These are phyloP conservation scores for Toxotes chatareus DNA, from an alignment of 2,113 vertebrate species.

Conservation along the genomic window DNA sequence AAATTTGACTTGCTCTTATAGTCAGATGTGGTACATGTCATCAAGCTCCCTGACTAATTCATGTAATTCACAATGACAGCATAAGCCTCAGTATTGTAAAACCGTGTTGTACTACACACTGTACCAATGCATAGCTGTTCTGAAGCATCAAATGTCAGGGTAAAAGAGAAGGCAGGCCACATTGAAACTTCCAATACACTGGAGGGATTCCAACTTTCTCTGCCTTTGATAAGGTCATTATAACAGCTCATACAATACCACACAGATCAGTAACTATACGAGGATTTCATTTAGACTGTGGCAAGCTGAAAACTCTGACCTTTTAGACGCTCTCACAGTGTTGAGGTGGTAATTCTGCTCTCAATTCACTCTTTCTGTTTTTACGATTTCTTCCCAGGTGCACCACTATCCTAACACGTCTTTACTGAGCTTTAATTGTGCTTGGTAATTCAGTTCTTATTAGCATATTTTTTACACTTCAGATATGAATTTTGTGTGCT, in stretches of 20 bases:
- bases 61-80: slow-evolving; percentile 52
- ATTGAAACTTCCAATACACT: slow-evolving; percentile 53
- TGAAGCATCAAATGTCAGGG: slow-evolving; percentile 30
- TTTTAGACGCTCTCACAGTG: slow-evolving; percentile 60
- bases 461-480: neutral
- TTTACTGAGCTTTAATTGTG: slow-evolving; percentile 30
- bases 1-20: slow-evolving; percentile 24
- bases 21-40: slow-evolving; percentile 46
- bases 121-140: slow-evolving; percentile 14
- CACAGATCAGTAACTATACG: slow-evolving; percentile 52
- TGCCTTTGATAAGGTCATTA: slow-evolving; percentile 76
- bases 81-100: slow-evolving; percentile 42
- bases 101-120: slow-evolving; percentile 22
- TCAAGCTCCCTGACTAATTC: slow-evolving; percentile 53
- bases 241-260: slow-evolving; percentile 58
- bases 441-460: slow-evolving; percentile 35
- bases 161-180: slow-evolving; percentile 10
- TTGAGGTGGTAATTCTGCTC: slow-evolving; percentile 61
- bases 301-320: slow-evolving; percentile 70
- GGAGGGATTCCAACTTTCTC: slow-evolving; percentile 51
- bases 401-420: slow-evolving; percentile 2
- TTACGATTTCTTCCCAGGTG: slow-evolving; percentile 49
- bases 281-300: slow-evolving; percentile 65
- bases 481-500: neutral
- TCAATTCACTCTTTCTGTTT: slow-evolving; percentile 47